Base-by-base conservation (phyloP, 2,888 invertebrate species). In the Abrostola triplasia region DNA sequence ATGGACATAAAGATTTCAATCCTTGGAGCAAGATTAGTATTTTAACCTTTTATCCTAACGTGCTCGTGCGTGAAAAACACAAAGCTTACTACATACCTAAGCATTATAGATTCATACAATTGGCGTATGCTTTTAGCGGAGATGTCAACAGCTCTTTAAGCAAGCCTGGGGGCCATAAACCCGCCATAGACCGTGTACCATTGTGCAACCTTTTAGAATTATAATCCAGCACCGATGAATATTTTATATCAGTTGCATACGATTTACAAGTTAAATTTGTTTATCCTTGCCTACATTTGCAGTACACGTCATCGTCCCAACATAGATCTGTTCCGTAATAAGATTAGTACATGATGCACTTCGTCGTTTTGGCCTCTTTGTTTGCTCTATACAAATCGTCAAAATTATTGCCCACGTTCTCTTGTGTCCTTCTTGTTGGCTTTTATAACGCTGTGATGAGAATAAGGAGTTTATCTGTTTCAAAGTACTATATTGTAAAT, bases 251-350 rank as follows among this genome's bases (percentile, higher is more conserved):
- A 57, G 60, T 55, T 66, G 74, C 70, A 69, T 69, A 61, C 50
- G 13, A 77, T 77, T 77, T 77, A 64, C 77, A 66, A 61, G 60
- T 65, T 64, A 59, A 68, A 68, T 65, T 60, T 77, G 70, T 78
- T 70, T 70, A 74, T 59, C 53, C 59, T 74, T 70, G 64, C 52
- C 49, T 67, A 56, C 52, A 61, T 69, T 73, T 66, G 55, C 70
- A 53, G 49, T 58, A 50, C 50, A 60, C 76, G 76, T 76, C 76
- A 76, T 71, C 52, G 57, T 68, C 67, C 36, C 55, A 66, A 68
- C 72, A 64, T 78, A 71, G 67, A 64, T 64, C 59, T 47, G 71
- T 70, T 76, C 62, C 60, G 65, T 62, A 70, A 78, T 70, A 65
- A 67, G 54, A 63, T 65, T 79, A 62, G 63, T 66, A 38, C 59